phyloP scores from a whole-genome alignment of 2,888 invertebrate species.

The Bhutanitis thaidina region DNA sequence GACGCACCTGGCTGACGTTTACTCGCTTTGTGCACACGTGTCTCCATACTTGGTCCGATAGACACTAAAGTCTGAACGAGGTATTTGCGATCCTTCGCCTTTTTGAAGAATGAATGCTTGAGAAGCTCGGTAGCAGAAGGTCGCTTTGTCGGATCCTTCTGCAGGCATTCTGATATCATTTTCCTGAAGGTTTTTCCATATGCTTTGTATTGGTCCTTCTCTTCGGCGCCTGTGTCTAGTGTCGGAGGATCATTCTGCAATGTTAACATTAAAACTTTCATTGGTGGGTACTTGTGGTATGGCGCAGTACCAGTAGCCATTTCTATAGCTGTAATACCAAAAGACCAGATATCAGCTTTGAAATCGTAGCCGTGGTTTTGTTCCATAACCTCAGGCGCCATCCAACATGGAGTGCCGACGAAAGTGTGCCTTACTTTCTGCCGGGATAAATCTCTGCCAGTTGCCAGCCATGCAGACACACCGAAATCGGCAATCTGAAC shows the following conservation, averaged over 20 bases:
- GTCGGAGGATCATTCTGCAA: constrained; percentile 99
- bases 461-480: constrained; percentile 98
- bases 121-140: constrained; percentile 97
- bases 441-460: constrained; percentile 95
- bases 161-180: constrained; percentile 98
- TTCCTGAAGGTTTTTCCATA: constrained; percentile 99
- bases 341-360: constrained; percentile 91
- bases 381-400: constrained; percentile 99
- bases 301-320: constrained; percentile 99
- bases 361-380: constrained; percentile 99
- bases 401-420: constrained; percentile 99
- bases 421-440: constrained; percentile 99
- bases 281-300: constrained; percentile 99
- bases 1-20: constrained; percentile 92
- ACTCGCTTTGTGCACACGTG: constrained; percentile 92
- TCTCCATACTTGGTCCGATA: constrained; percentile 93
- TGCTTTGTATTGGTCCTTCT: constrained; percentile 98
- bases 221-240: constrained; percentile 96
- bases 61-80: constrained; percentile 92
- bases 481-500: constrained; percentile 99
- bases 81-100: constrained; percentile 96
- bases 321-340: constrained; percentile 99
- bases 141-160: constrained; percentile 96
- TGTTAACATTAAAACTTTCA: constrained; percentile 99
- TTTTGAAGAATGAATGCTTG: constrained; percentile 99